Base-by-base conservation (phyloP, 1,140 invertebrate species). In the Himalopsyche phryganea region DNA sequence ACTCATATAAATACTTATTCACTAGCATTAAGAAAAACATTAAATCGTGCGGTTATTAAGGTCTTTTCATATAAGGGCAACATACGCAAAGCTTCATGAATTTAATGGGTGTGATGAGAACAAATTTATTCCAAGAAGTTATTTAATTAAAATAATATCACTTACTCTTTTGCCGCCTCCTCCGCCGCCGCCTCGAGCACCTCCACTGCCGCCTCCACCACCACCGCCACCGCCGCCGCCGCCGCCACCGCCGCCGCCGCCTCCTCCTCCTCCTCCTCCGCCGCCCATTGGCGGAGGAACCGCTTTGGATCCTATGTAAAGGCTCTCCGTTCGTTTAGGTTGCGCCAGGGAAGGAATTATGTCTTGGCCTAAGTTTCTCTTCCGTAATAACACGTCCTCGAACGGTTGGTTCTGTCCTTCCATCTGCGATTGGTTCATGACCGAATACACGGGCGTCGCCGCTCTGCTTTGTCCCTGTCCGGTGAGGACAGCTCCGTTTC, bases 321-420 rank as follows among this genome's bases (percentile, higher is more conserved):
- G 76, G 73, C 91, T 94, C 69, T 94, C 92, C 46, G 92, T 94
- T 63, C 92, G 80, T 71, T 93, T 93, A 35, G 91, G 91, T 70
- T 92, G 90, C 59, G 85, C 84, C 49, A 82, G 84, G 66, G 90
- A 90, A 32, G 90, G 88, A 67, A 91, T 84, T 69, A 94, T 93
- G 70, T 93, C 91, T 76, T 92, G 91, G 41, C 89, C 90, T 45
- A 92, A 80, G 53, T 80, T 85, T 64, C 89, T 80, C 69, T 92
- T 89, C 67, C 87, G 82, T 60, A 92, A 67, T 50, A 90, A 80
- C 15, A 88, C 84, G 44, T 91, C 90, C 67, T 92, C 90, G 70
- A 91, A 91, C 36, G 87, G 87, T 54, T 81, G 81, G 58, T 47
- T 52, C 48, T 60, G 54, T 10, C 28, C 55, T 35, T 54, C 58